These are phyloP conservation scores for Drosophila mauritiana DNA, from an alignment of 1,140 invertebrate genomes.

Conservation along the genomic window DNA sequence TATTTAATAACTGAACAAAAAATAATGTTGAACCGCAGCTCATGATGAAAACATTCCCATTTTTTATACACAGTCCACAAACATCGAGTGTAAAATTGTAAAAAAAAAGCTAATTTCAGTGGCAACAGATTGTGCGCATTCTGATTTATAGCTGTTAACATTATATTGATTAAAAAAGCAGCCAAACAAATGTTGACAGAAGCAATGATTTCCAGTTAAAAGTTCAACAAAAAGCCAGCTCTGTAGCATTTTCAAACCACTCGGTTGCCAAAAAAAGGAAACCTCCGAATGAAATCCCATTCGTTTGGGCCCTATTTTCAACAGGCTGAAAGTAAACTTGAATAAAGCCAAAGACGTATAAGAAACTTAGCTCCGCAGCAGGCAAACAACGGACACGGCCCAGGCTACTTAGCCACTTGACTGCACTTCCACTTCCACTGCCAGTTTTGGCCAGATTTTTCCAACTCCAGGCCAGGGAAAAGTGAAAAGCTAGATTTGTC, in stretches of 20 bases:
- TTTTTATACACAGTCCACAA: conserved; percentile 15
- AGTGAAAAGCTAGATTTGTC: conserved; percentile 84
- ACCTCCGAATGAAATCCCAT: neutral
- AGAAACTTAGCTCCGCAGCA: conserved; percentile 27
- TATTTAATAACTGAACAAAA: neutral
- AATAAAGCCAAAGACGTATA: conserved; percentile 14
- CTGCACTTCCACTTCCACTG: conserved; percentile 44
- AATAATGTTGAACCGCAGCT: conserved; percentile 1
- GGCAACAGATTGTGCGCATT: conserved; percentile 16
- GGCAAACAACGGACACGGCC: conserved; percentile 62
- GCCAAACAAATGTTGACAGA: conserved; percentile 22
- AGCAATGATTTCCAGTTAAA: conserved; percentile 28
- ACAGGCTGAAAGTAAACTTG: conserved; percentile 18
- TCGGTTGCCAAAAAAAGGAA: conserved; percentile 6
- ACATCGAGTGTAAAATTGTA: neutral
- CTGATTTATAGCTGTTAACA: conserved; percentile 44
- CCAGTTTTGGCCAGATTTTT: conserved; percentile 3
- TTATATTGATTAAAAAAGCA: conserved; percentile 42
- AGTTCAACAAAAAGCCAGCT: neutral
- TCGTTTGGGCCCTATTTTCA: neutral
- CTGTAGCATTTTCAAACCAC: neutral
- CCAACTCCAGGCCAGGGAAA: conserved; percentile 48
- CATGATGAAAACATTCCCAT: conserved; percentile 12
- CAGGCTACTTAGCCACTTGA: conserved; percentile 52
- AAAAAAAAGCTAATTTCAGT: conserved; percentile 27